These are phyloP conservation scores for Mamestra configurata DNA, from an alignment of 1,140 invertebrate species.

Conservation along the genomic window DNA sequence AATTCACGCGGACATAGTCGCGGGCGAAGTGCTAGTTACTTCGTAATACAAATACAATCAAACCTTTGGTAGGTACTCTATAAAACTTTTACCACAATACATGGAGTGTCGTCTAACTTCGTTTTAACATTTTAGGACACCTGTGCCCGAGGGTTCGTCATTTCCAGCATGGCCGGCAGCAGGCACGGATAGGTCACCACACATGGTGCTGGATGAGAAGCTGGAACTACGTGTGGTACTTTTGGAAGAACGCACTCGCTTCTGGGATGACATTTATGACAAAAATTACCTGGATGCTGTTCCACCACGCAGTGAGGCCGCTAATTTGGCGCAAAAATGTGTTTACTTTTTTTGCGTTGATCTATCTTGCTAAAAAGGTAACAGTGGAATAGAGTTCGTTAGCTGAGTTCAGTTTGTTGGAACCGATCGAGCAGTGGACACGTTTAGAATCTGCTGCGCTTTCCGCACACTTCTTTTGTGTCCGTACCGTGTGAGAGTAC, in stretches of 20 bases:
- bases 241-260: constrained; percentile 51
- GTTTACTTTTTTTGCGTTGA: neutral
- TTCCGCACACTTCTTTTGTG: no score
- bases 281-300: constrained; percentile 56
- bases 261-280: constrained; percentile 68
- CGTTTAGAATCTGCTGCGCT: no score
- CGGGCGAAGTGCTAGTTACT: no score
- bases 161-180: constrained; percentile 63
- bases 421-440: no score
- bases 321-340: neutral
- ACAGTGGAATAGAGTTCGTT: no score
- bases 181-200: constrained; percentile 51
- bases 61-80: neutral
- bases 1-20: no score
- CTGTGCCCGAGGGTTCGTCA: constrained; percentile 55
- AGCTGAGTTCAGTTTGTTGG: no score
- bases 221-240: constrained; percentile 56
- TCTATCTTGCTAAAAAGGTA: no score
- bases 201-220: constrained; percentile 59
- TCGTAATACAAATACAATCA: no score
- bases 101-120: constrained; percentile 53
- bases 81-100: neutral
- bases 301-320: constrained; percentile 40
- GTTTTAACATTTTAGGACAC: constrained; percentile 62
- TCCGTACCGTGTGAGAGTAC: no score